Evolutionary conservation across 2,113 vertebrate species (phyloP).

Genomic region (Burhinus bistriatus): DNA sequence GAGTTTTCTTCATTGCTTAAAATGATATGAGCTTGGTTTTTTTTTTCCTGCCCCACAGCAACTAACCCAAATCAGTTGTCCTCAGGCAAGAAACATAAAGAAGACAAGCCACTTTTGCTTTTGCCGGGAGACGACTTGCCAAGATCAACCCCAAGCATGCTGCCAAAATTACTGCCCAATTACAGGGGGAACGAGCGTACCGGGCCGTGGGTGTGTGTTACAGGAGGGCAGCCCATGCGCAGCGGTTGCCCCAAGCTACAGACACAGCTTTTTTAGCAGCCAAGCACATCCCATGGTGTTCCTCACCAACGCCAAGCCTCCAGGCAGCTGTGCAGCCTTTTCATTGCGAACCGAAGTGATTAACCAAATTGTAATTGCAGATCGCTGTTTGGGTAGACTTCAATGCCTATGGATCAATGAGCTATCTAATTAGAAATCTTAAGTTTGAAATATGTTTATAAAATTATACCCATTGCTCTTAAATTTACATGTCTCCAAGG

Average conservation of each 20-base stretch:
- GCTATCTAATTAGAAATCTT: conserved; percentile 2
- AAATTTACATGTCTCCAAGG: conserved; percentile 40
- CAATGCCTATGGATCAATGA: conserved; percentile 18
- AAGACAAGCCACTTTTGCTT: background rate
- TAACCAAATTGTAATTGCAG: conserved; percentile 12
- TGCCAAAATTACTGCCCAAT: background rate
- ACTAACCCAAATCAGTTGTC: background rate
- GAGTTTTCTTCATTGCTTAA: background rate
- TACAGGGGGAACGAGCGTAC: background rate
- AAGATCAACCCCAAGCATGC: background rate
- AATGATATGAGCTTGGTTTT: background rate
- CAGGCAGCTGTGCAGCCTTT: background rate
- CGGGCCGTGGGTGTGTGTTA: background rate
- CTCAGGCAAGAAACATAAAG: background rate
- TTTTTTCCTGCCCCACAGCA: background rate
- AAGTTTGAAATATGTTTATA: conserved; percentile 4
- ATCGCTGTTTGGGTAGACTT: conserved; percentile 19
- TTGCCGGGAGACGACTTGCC: background rate
- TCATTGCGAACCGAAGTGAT: background rate
- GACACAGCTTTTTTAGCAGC: background rate
- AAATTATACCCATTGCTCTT: background rate
- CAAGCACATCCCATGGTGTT: background rate
- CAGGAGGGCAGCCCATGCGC: background rate
- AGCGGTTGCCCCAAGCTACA: background rate
- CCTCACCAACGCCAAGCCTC: background rate